phyloP scores from a whole-genome alignment of 2,888 invertebrate species.

The Diarsia rubi region DNA sequence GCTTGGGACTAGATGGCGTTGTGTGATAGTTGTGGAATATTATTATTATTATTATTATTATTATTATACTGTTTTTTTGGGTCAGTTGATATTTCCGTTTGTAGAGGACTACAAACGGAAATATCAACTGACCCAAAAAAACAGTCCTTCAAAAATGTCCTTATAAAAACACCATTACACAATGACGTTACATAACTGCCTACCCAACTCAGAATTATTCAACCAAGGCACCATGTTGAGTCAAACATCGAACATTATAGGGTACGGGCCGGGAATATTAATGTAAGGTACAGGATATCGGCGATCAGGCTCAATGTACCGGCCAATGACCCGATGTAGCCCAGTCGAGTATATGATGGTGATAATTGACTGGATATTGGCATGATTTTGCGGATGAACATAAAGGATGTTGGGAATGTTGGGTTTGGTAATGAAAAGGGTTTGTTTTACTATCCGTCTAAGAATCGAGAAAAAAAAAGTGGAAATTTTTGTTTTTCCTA shows the following conservation, averaged over 20 bases:
- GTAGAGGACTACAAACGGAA: no score
- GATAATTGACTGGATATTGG: not conserved
- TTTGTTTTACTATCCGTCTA: no score
- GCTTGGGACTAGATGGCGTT: no score
- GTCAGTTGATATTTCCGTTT: no score
- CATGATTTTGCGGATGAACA: not conserved
- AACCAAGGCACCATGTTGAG: conserved; percentile 10
- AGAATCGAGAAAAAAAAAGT: no score
- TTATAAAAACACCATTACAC: conserved; percentile 24
- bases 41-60: no score
- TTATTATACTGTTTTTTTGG: no score
- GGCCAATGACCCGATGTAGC: conserved; percentile 66
- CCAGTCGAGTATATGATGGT: conserved; percentile 13
- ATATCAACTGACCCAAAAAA: conserved; percentile 22
- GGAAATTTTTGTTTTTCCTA: no score
- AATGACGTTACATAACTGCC: conserved; percentile 41
- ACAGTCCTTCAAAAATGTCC: conserved; percentile 12
- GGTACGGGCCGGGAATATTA: conserved; percentile 57
- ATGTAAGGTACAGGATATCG: conserved; percentile 74
- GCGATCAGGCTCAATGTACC: conserved; percentile 72
- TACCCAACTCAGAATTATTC: conserved; percentile 32
- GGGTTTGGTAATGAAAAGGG: not conserved
- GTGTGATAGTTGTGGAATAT: no score
- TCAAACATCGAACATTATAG: conserved; percentile 19
- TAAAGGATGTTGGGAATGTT: not conserved